Evolutionary conservation across 1,140 invertebrate species (phyloP).

Genomic region (Parasteatoda tepidariorum): DNA sequence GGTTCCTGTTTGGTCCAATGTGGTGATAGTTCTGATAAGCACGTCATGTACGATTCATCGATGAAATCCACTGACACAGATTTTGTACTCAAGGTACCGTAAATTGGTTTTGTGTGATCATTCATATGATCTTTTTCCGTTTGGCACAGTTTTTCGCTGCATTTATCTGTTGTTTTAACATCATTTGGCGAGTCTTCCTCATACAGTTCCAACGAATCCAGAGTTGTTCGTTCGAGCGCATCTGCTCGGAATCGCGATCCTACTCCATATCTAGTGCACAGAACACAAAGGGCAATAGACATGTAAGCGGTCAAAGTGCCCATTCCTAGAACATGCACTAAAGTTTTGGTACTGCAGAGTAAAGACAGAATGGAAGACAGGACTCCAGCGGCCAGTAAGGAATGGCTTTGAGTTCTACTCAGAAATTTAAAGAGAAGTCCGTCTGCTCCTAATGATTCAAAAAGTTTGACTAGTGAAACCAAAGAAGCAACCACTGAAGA

Average conservation of each 20-base stretch:
- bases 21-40: conserved; percentile 44
- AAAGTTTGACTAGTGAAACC: conserved; percentile 40
- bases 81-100: conserved; percentile 18
- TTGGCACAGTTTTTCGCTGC: background rate
- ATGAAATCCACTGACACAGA: conserved; percentile 61
- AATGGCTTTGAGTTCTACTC: conserved; percentile 17
- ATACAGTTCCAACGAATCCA: conserved; percentile 3
- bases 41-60: conserved; percentile 61
- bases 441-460: conserved; percentile 67
- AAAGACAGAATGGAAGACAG: conserved; percentile 32
- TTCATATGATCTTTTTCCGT: background rate
- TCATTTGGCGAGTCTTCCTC: conserved; percentile 31
- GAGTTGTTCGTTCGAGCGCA: conserved; percentile 11
- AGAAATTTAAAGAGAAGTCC: conserved; percentile 67
- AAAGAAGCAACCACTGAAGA: conserved; percentile 34
- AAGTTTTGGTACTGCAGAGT: conserved; percentile 39
- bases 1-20: conserved; percentile 52
- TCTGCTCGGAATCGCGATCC: background rate
- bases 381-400: conserved; percentile 10
- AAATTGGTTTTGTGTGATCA: background rate
- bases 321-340: conserved; percentile 58
- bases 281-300: conserved; percentile 49
- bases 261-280: conserved; percentile 47
- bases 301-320: conserved; percentile 56
- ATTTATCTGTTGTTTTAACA: background rate